These are phyloP conservation scores for Diplolepis rosae DNA, from an alignment of 2,888 invertebrate genomes.

Conservation along the genomic window DNA sequence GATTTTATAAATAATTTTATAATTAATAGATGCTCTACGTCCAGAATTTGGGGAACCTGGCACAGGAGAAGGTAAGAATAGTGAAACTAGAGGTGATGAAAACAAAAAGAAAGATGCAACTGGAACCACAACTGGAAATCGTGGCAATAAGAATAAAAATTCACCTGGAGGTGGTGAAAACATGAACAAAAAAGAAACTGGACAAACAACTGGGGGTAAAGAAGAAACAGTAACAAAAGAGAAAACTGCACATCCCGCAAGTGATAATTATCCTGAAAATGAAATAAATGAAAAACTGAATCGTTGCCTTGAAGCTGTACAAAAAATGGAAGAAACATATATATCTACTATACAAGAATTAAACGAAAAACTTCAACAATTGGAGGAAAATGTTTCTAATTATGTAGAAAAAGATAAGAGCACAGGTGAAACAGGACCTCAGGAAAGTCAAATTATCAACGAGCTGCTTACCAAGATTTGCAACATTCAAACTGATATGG, in stretches of 20 bases:
- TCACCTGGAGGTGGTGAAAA: background rate
- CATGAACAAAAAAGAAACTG: slow-evolving; percentile 21
- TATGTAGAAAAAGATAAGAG: slow-evolving; percentile 56
- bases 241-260: background rate
- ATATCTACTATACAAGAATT: slow-evolving; percentile 38
- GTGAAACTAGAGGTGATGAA: background rate
- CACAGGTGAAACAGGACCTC: background rate
- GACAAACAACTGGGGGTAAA: background rate
- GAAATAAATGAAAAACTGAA: background rate
- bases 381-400: slow-evolving; percentile 50
- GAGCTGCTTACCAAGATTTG: slow-evolving; percentile 71
- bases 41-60: background rate
- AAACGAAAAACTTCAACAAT: slow-evolving; percentile 43
- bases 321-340: slow-evolving; percentile 27
- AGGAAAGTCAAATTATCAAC: slow-evolving; percentile 51
- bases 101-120: background rate
- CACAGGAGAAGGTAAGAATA: background rate
- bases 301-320: slow-evolving; percentile 13
- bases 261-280: background rate
- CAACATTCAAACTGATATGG: slow-evolving; percentile 72
- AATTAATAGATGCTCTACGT: background rate
- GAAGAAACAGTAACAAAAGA: background rate
- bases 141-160: slow-evolving; percentile 1
- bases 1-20: background rate
- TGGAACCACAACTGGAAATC: background rate